Conservation (phyloP, 2,797 vertebrate species). For the Tragelaphus oryx region DNA sequence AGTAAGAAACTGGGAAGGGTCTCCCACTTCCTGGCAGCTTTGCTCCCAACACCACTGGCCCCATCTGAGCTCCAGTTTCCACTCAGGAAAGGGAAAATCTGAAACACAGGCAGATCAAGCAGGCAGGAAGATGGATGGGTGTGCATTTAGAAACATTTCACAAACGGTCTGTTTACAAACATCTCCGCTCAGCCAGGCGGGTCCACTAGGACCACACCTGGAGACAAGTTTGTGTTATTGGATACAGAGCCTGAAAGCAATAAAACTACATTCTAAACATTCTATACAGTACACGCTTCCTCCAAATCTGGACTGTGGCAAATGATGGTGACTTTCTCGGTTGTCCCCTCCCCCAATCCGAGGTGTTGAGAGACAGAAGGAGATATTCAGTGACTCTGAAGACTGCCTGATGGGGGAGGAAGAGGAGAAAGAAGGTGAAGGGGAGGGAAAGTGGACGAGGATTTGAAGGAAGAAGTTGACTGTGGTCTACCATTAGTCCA, state of each 20-base stretch:
- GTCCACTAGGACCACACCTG: background rate
- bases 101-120: background rate
- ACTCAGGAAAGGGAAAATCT: background rate
- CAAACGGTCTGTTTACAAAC: background rate
- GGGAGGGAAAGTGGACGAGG: background rate
- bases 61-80: background rate
- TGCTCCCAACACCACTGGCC: background rate
- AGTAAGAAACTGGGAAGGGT: background rate
- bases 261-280: conserved; percentile 28
- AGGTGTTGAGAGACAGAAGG: background rate
- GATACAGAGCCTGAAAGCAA: conserved; percentile 3
- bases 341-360: background rate
- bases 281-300: background rate
- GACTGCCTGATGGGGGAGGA: background rate
- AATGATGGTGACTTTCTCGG: background rate
- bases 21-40: background rate
- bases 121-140: background rate
- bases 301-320: background rate
- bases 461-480: background rate
- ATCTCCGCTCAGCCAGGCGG: background rate
- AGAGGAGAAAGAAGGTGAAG: background rate
- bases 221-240: conserved; percentile 16
- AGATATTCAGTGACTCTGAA: background rate
- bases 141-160: background rate
- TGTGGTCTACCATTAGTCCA: background rate